Evolutionary conservation across 2,888 invertebrate species (phyloP), one percentile per base, ranked within the genome.

Genomic region (Lasioglossum zephyrum): DNA sequence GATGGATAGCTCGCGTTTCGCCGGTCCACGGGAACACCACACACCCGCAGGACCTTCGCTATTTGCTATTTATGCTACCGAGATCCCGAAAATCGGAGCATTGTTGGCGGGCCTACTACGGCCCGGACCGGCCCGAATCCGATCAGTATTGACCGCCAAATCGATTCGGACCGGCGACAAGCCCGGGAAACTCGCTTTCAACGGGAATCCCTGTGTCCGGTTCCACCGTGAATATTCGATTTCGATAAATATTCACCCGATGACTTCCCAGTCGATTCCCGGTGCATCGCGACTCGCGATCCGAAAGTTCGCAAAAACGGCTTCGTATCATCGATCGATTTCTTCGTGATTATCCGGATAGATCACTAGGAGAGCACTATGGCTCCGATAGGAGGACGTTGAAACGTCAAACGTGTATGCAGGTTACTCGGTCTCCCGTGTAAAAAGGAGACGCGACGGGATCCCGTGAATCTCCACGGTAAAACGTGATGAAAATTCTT

Each of bases 81-180:
- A 88, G 87, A 91, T 92, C 81, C 87, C 87, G 84, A 92, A 91
- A 92, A 91, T 92, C 90, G 84, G 87, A 81, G 85, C 88, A 89
- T 91, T 88, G 89, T 91, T 87, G 83, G 66, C 76, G 76, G 66
- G 66, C 66, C 66, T 31, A 9, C 18, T 36, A 36, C 66, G 66
- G 66, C 36, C 66, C 66, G 36, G 66, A 80, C 77, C 84, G 85
- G 74, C 81, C 82, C 66, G 73, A n/a, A 66, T 22, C 66, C 36
- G 63, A 63, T 66, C 69, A 41, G 69, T 69, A 57, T 69, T 57
- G 77, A 41, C 60, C 26, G 39, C 63, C 60, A 22, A 69, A 69
- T 69, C 69, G 69, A 69, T 69, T 69, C 69, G 41, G 36, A 39
- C 74, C 77, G 73, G 60, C 69, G 76, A 81, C 76, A 79, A 81